Evolutionary conservation across 2,888 invertebrate species (phyloP).

Genomic region (Lycocerus yunnanus): DNA sequence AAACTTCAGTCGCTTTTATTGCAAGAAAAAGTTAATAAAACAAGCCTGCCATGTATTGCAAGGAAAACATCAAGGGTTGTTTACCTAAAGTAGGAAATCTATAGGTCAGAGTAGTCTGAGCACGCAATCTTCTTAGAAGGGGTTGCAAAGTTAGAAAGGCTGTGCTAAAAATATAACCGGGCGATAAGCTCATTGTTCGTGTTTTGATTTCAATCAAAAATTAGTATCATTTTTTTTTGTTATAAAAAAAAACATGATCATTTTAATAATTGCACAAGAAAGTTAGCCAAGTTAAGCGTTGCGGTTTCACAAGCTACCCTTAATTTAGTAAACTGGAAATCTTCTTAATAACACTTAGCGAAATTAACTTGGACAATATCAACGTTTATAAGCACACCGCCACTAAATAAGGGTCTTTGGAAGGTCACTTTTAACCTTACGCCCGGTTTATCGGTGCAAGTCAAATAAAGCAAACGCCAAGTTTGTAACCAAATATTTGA

Average conservation of each 20-base stretch:
- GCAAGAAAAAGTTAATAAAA: not conserved
- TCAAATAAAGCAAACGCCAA: not conserved
- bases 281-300: not conserved
- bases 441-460: not conserved
- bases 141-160: constrained; percentile 7
- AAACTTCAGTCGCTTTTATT: not conserved
- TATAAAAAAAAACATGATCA: not conserved
- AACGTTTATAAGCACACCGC: not conserved
- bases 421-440: constrained; percentile 1
- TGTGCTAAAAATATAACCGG: constrained; percentile 8
- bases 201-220: constrained; percentile 4
- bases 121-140: constrained; percentile 7
- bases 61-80: constrained; percentile 13
- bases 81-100: constrained; percentile 11
- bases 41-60: not conserved
- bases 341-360: constrained; percentile 5
- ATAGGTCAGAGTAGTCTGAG: constrained; percentile 7
- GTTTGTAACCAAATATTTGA: not conserved
- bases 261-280: not conserved
- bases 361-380: constrained; percentile 5
- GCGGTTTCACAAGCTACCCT: not conserved
- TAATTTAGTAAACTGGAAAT: not conserved
- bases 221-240: not conserved
- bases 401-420: not conserved
- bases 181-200: constrained; percentile 10